These are phyloP conservation scores for Polydrusus pterygomalis DNA, from an alignment of 2,888 invertebrate species.

Conservation along the genomic window DNA sequence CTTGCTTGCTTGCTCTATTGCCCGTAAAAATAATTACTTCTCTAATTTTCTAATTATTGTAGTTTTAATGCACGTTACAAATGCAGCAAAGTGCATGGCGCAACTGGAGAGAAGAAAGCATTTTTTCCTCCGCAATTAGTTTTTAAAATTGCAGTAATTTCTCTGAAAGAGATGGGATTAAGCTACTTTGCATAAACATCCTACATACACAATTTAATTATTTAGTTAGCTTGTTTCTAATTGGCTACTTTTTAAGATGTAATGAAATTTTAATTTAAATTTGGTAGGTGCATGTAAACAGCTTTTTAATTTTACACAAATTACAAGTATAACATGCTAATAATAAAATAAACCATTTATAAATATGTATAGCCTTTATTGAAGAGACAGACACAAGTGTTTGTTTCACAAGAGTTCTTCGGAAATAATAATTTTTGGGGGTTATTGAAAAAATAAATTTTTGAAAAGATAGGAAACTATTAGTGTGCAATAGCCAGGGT, in stretches of 20 bases:
- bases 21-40: constrained; percentile 4
- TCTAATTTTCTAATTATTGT: constrained; percentile 35
- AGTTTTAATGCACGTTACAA: constrained; percentile 41
- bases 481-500: no score
- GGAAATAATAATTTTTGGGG: no score
- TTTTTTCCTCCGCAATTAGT: constrained; percentile 37
- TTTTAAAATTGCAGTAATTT: constrained; percentile 41
- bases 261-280: constrained; percentile 1
- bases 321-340: background rate
- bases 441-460: no score
- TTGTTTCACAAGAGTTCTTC: no score
- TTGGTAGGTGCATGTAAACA: background rate
- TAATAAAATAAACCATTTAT: background rate
- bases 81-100: constrained; percentile 33
- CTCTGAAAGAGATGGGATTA: constrained; percentile 38
- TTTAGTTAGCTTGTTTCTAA: background rate
- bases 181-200: constrained; percentile 35
- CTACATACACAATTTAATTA: constrained; percentile 28
- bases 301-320: background rate
- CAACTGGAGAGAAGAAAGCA: background rate
- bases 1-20: no score
- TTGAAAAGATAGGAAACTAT: no score
- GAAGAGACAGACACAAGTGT: no score
- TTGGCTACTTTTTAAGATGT: background rate
- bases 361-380: no score